Evolutionary conservation across 2,797 vertebrate species (phyloP).

Genomic region (Myotis vivesi): DNA sequence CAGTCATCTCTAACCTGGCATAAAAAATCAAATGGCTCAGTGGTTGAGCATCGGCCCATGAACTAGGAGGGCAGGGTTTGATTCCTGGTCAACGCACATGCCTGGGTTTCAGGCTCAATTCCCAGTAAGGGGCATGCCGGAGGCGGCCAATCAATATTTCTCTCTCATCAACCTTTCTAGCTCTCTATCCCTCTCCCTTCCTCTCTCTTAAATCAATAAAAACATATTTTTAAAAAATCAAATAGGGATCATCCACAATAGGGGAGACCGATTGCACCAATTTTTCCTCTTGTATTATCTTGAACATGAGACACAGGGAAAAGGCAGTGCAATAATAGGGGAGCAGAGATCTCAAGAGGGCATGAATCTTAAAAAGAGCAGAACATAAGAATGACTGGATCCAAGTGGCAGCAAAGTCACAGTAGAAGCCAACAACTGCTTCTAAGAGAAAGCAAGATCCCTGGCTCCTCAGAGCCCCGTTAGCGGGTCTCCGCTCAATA

Average conservation of each 20-base stretch:
- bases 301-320: not conserved
- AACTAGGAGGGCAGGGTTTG: no score
- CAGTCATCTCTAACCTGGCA: not conserved
- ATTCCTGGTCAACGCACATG: no score
- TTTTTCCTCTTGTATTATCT: not conserved
- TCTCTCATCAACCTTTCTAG: no score
- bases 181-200: no score
- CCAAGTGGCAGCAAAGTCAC: not conserved
- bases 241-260: not conserved
- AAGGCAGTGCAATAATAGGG: not conserved
- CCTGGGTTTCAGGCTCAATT: no score
- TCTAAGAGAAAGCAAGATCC: not conserved
- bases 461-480: not conserved
- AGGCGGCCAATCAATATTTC: no score
- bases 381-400: not conserved
- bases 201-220: no score
- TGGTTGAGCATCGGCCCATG: no score
- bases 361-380: not conserved
- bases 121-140: no score
- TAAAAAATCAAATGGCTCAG: not conserved
- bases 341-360: not conserved
- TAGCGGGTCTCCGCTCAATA: not conserved
- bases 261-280: fast-evolving
- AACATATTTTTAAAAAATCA: not conserved
- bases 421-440: not conserved